Percentiles rank a stretch among this genome's conserved stretches.
These are phyloP conservation scores for Pammene aurita DNA, from an alignment of 2,888 invertebrate genomes.

Conservation along the genomic window DNA sequence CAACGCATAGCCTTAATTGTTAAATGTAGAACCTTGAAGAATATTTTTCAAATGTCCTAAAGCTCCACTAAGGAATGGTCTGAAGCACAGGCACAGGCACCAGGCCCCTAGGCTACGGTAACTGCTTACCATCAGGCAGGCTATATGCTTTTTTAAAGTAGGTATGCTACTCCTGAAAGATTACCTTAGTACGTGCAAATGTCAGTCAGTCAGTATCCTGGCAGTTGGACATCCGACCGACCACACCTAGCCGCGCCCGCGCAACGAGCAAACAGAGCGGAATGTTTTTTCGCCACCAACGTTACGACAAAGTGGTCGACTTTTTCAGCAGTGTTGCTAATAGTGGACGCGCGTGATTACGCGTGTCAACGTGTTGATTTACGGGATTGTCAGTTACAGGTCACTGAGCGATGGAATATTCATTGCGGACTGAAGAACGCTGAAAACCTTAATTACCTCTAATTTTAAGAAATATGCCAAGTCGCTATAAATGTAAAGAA, in stretches of 20 bases:
- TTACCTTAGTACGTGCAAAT: too few relatives aligned
- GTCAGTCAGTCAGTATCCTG: neutral
- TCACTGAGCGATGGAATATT: neutral
- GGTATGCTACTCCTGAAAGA: too few relatives aligned
- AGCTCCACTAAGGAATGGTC: too few relatives aligned
- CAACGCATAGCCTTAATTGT: too few relatives aligned
- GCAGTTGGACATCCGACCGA: neutral
- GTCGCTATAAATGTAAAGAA: neutral
- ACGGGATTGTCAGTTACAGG: neutral
- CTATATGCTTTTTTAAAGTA: too few relatives aligned
- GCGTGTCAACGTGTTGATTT: neutral
- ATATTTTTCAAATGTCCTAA: too few relatives aligned
- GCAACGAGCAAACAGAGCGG: conserved; percentile 1
- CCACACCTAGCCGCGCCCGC: neutral
- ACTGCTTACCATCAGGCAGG: too few relatives aligned
- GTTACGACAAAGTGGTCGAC: neutral
- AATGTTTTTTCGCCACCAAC: neutral
- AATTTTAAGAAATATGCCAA: neutral
- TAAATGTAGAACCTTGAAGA: too few relatives aligned
- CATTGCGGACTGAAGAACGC: neutral
- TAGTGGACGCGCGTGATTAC: neutral
- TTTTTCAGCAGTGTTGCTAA: neutral
- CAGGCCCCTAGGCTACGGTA: too few relatives aligned
- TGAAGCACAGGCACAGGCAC: too few relatives aligned
- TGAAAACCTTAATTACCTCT: neutral